A percentile compares a stretch with the other conserved stretches of the same genome.
Evolutionary conservation across 2,888 invertebrate species (phyloP).

Genomic region (Brachyptera putata): DNA sequence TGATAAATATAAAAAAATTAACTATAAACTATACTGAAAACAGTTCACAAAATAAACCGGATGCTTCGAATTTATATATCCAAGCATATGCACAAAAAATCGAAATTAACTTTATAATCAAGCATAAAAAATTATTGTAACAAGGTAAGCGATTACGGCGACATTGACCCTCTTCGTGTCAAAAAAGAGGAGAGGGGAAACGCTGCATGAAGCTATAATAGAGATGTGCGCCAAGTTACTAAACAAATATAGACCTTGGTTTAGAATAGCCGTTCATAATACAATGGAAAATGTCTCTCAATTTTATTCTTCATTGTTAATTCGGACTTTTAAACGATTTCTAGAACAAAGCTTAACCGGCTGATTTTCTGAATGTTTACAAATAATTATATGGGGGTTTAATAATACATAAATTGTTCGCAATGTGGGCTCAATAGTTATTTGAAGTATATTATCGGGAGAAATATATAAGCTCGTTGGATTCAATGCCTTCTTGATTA

Average conservation of each 20-base stretch:
- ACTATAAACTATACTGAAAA: conserved; percentile 5
- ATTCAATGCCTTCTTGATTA: neutral
- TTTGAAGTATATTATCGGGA: neutral
- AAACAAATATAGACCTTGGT: neutral
- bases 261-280: neutral
- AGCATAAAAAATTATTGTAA: neutral
- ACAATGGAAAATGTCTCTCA: neutral
- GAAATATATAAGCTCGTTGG: neutral
- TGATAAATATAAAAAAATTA: conserved; percentile 8
- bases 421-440: neutral
- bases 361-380: too few species aligned
- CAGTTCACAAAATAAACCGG: conserved; percentile 19
- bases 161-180: conserved; percentile 1
- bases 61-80: conserved; percentile 18
- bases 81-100: too few species aligned
- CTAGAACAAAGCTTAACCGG: too few species aligned
- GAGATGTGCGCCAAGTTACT: neutral
- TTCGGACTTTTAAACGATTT: too few species aligned
- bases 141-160: neutral
- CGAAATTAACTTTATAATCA: too few species aligned
- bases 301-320: too few species aligned
- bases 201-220: neutral
- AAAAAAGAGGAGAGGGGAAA: neutral
- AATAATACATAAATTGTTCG: too few species aligned
- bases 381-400: too few species aligned